Evolutionary conservation across 1,140 invertebrate species (phyloP), one percentile per base, ranked within the genome.

Genomic region (Zaprionus taronus): DNA sequence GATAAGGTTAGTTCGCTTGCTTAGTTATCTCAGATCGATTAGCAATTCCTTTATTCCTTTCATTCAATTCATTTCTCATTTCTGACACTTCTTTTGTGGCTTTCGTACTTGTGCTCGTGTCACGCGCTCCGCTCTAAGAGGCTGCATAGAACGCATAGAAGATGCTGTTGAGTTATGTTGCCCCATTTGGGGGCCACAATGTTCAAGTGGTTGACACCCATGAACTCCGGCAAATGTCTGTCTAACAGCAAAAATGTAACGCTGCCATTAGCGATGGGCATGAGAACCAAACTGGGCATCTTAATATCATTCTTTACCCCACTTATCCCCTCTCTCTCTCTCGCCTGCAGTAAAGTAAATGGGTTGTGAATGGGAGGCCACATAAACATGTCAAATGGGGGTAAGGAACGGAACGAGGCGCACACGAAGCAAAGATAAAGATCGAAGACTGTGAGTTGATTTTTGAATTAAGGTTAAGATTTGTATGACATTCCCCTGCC

Each of bases 141-240:
- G 3, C 17, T 14, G 49, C 9, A n/a, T n/a, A 53, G 53, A 11
- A 56, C 36, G 34, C 64, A 47, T 57, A 41, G 24, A 47, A 47
- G 41, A 70, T 49, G 66, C 57, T 74, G 72, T 36, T 12, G 62
- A 72, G 57, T 67, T 67, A 66, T 66, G 73, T 36, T 12, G 55
- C 55, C 36, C 66, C 68, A 76, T 72, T 71, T 61, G 73, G 62
- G 66, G 66, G 56, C 56, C 60, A 66, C 28, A 67, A 36, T 64
- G 83, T 70, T 87, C 80, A 87, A 87, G 84, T 87, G 83, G 70
- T 74, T 83, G 83, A 87, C 83, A 87, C 83, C 58, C 80, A 60
- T 67, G 75, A 81, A 85, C 83, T 64, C 51, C 51, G 24, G 22
- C 71, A 76, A 72, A 76, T 76, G 73, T 72, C 41, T 47, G 68